Conservation (phyloP, 2,113 vertebrate species). For the Castor canadensis region DNA sequence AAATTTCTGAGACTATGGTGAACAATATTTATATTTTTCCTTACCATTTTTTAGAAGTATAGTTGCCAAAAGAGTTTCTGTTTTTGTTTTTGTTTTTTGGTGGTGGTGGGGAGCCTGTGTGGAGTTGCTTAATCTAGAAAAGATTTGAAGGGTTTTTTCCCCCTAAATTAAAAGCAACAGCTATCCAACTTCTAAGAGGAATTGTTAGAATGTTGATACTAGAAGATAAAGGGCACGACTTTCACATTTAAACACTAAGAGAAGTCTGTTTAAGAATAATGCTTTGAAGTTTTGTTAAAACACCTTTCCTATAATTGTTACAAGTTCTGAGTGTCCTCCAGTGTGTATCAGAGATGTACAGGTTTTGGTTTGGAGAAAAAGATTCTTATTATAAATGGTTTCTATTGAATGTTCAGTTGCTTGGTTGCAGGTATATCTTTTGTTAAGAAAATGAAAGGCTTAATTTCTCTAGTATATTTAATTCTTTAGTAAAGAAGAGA, state of each 20-base stretch:
- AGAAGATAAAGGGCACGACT: not conserved
- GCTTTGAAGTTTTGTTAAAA: not conserved
- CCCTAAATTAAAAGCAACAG: not conserved
- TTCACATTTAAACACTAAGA: not conserved
- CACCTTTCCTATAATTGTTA: not conserved
- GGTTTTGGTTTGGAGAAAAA: not conserved
- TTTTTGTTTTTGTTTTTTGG: no score
- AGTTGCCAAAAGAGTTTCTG: not conserved
- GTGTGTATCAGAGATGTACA: not conserved
- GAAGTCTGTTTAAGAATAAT: constrained; percentile 6
- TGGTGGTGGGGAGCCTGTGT: not conserved
- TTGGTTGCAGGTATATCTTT: not conserved
- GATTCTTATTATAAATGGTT: not conserved
- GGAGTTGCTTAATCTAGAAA: constrained; percentile 4
- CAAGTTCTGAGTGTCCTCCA: not conserved
- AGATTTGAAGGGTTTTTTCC: not conserved
- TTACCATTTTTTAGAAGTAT: not conserved
- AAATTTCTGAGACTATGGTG: not conserved
- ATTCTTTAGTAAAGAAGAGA: not conserved
- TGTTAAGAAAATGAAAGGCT: not conserved
- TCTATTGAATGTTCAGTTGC: constrained; percentile 11
- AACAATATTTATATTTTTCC: not conserved
- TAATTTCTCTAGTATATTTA: constrained; percentile 14
- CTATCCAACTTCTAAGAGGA: not conserved
- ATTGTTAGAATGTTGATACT: not conserved